A percentile compares a stretch with the other conserved stretches of the same genome.
Evolutionary conservation across 2,797 vertebrate genomes (phyloP).

Genomic region (Ctenosaura bakeri): DNA sequence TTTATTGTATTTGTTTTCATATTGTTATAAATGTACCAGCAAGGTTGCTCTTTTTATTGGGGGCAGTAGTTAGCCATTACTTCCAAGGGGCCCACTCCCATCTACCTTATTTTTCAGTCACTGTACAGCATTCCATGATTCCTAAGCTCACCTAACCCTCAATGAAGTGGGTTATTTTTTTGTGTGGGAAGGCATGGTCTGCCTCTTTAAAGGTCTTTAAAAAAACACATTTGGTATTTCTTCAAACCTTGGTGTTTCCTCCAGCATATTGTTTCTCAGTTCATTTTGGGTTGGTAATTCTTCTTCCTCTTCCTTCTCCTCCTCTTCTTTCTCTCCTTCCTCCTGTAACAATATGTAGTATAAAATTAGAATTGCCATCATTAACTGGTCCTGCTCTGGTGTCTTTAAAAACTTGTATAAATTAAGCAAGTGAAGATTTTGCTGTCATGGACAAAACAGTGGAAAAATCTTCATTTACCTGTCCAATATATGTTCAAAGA

Average conservation of each 20-base stretch:
- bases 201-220: neutral
- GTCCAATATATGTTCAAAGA: too few species aligned
- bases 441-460: neutral
- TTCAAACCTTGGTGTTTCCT: neutral
- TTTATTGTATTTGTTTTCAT: neutral
- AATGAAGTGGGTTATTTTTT: neutral
- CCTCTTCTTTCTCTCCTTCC: neutral
- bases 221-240: neutral
- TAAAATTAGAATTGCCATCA: neutral
- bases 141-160: neutral
- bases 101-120: neutral
- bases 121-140: neutral
- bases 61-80: neutral
- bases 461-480: neutral
- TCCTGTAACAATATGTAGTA: neutral
- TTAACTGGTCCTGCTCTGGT: neutral
- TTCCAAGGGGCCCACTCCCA: neutral
- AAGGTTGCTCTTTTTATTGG: neutral
- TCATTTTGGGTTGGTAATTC: neutral
- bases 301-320: neutral
- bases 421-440: neutral
- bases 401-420: neutral
- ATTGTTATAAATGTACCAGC: neutral
- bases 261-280: neutral
- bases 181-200: neutral